Conservation (phyloP, 2,113 vertebrate species). For the Ochotona curzoniae region DNA sequence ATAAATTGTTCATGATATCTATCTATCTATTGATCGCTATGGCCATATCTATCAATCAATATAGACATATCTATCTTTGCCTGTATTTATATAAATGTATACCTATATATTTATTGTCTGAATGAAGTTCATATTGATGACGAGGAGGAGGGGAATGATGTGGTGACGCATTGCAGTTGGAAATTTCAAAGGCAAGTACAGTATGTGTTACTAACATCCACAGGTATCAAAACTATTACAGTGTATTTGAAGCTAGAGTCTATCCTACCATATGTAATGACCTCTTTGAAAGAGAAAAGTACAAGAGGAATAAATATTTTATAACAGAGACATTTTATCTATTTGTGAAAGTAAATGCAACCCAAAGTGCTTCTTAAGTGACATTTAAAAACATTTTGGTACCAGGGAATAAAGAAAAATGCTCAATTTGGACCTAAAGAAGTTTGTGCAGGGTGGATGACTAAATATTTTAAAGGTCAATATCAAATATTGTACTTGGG, state of each 20-base stretch:
- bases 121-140: background rate
- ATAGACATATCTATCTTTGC: too few relatives aligned
- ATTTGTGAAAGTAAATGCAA: background rate
- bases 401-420: background rate
- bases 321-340: conserved; percentile 19
- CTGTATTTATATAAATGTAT: too few relatives aligned
- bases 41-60: too few relatives aligned
- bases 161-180: conserved; percentile 10
- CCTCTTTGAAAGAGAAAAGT: conserved; percentile 2
- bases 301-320: background rate
- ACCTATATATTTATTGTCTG: background rate
- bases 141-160: background rate
- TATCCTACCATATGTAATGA: background rate
- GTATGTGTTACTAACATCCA: background rate
- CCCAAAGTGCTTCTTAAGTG: background rate
- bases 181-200: conserved; percentile 9
- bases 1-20: background rate
- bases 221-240: background rate
- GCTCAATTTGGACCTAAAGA: background rate
- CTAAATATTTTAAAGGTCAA: background rate
- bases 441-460: background rate
- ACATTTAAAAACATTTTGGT: background rate
- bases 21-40: too few relatives aligned
- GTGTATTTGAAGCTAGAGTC: conserved; percentile 21
- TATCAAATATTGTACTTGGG: background rate